phyloP scores from a whole-genome alignment of 2,113 vertebrate genomes.

The Myrmophylax atrothorax region DNA sequence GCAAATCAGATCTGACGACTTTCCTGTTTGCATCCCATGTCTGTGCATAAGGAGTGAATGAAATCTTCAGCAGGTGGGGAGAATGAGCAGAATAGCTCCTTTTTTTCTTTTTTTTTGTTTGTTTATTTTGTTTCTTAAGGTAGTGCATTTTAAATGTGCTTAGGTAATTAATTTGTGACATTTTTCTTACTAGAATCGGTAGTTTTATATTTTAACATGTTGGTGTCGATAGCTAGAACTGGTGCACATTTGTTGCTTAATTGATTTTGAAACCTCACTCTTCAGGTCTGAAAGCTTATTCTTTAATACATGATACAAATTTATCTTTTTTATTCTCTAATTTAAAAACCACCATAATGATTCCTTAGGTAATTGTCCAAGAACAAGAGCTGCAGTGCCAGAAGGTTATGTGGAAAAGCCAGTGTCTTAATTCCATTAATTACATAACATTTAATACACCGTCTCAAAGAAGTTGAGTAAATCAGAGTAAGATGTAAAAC shows the following conservation, averaged over 20 bases:
- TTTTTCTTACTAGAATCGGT: not conserved
- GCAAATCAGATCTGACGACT: not conserved
- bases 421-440: not conserved
- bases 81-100: not conserved
- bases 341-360: not conserved
- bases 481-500: not conserved
- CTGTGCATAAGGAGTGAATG: not conserved
- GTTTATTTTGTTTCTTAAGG: not conserved
- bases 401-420: not conserved
- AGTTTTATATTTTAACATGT: not conserved
- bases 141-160: not conserved
- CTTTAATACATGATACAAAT: not conserved
- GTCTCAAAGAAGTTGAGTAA: not conserved
- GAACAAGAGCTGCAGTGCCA: not conserved
- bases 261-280: not conserved
- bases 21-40: not conserved
- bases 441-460: not conserved
- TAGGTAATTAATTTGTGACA: not conserved
- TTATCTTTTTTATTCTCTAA: not conserved
- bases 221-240: not conserved
- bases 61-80: not conserved
- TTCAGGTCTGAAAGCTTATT: not conserved
- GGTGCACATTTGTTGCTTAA: not conserved
- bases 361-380: not conserved
- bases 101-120: not conserved